Base-by-base conservation (phyloP, 2,797 vertebrate species). In the Oryzias dopingdopingensis region DNA sequence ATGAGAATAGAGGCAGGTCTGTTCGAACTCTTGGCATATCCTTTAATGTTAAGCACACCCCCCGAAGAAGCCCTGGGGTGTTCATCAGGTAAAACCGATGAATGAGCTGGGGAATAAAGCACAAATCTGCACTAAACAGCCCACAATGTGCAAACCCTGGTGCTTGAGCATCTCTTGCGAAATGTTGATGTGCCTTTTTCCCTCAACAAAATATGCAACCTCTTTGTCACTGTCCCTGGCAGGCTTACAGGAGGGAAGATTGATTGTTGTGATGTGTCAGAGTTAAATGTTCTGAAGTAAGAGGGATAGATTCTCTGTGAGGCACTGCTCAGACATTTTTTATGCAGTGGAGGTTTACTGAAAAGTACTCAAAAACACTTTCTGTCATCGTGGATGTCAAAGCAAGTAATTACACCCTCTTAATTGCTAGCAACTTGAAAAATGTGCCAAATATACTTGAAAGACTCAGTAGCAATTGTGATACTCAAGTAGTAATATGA, bases 151-250 rank as follows among this genome's bases (percentile, higher is more conserved):
- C 51, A 55, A 37, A 52, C 41, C 48, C 40, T 42, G 48, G 71
- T 67, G 65, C 66, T 52, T 50, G 26, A 70, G 55, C 50, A 55
- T 17, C 47, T 64, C 29, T 60, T 18, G 32, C 71, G 55, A 29
- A 64, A 70, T 52, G 43, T 76, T 74, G 53, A 74, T 66, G 42
- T 70, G 70, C 52, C 52, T 60, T 69, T 67, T 74, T 74, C 48
- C 51, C 14, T 5, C 51, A 44, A 74, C 65, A 71, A 78, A 81
- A 80, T 66, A 72, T 66, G 55, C 67, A 73, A 79, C 64, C 72
- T 73, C 72, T 77, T 59, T 51, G 71, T 82, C 65, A 70, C 76
- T 71, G 70, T 73, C 63, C 49, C 56, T 67, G 76, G 70, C 81
- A 74, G 77, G 58, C 53, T 59, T 20, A 49, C 14, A 52, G 52